phyloP scores from a whole-genome alignment of 2,797 vertebrate species.

The Pangasius larnaudii region DNA sequence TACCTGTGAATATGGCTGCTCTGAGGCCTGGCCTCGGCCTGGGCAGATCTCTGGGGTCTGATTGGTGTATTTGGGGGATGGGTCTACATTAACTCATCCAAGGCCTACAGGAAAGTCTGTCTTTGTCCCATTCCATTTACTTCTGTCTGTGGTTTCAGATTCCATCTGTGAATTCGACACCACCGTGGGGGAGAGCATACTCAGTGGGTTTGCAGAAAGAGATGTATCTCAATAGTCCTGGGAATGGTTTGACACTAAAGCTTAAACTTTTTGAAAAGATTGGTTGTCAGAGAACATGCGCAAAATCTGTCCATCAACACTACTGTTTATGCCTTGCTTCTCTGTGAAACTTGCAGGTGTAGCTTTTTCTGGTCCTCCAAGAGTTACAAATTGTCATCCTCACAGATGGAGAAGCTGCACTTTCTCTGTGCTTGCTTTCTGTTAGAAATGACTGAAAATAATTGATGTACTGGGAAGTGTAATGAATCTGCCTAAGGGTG shows the following conservation, averaged over 20 bases:
- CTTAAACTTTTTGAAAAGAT: constrained; percentile 10
- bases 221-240: constrained; percentile 18
- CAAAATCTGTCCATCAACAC: background rate
- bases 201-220: constrained; percentile 28
- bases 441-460: background rate
- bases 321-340: background rate
- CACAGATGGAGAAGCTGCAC: background rate
- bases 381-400: background rate
- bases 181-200: background rate
- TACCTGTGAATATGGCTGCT: constrained; percentile 66
- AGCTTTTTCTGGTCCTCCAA: background rate
- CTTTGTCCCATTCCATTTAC: background rate
- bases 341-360: background rate
- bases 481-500: background rate
- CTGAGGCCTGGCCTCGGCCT: constrained; percentile 48
- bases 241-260: constrained; percentile 1
- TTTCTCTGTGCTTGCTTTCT: background rate
- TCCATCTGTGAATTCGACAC: constrained; percentile 32
- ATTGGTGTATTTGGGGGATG: constrained; percentile 28
- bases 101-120: constrained; percentile 45
- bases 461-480: background rate
- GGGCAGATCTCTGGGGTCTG: constrained; percentile 18
- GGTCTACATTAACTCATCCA: constrained; percentile 44
- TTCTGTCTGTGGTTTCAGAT: constrained; percentile 26
- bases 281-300: background rate